Evolutionary conservation across 2,888 invertebrate species (phyloP).

Genomic region (Isotomurus palustris): DNA sequence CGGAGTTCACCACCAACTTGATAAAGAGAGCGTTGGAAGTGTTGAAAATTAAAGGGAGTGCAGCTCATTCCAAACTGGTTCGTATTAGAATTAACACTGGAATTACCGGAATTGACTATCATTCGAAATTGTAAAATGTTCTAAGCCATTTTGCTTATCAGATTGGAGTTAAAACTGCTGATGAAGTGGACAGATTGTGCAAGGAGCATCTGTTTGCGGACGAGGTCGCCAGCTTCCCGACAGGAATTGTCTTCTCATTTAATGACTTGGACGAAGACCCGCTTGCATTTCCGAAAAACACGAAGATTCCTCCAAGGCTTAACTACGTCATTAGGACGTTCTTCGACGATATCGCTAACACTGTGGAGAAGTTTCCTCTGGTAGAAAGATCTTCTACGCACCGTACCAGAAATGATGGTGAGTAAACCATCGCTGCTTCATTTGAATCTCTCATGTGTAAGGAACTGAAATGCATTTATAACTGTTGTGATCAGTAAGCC

Average conservation of each 20-base stretch:
- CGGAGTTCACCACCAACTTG: conserved; percentile 13
- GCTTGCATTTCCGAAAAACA: too few species aligned
- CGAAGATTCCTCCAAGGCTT: conserved; percentile 13
- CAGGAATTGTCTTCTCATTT: conserved; percentile 24
- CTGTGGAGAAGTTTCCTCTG: conserved; percentile 25
- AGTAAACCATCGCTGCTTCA: neutral
- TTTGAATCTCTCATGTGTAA: neutral
- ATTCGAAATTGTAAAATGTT: neutral
- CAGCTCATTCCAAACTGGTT: too few species aligned
- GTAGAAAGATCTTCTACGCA: conserved; percentile 8
- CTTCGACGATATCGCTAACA: conserved; percentile 22
- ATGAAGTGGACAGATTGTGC: conserved; percentile 10
- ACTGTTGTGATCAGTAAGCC: conserved; percentile 2
- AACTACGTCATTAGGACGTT: conserved; percentile 17
- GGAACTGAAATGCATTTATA: neutral
- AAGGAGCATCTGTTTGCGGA: conserved; percentile 7
- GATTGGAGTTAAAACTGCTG: conserved; percentile 11
- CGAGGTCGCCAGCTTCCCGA: conserved; percentile 11
- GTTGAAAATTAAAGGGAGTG: neutral
- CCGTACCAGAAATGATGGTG: conserved; percentile 2
- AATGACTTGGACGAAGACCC: conserved; percentile 3
- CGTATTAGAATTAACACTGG: too few species aligned
- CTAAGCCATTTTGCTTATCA: neutral
- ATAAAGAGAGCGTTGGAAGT: conserved; percentile 5
- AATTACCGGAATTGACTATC: neutral